Conservation (phyloP, 2,797 vertebrate species). For the Cryptoprocta ferox region DNA sequence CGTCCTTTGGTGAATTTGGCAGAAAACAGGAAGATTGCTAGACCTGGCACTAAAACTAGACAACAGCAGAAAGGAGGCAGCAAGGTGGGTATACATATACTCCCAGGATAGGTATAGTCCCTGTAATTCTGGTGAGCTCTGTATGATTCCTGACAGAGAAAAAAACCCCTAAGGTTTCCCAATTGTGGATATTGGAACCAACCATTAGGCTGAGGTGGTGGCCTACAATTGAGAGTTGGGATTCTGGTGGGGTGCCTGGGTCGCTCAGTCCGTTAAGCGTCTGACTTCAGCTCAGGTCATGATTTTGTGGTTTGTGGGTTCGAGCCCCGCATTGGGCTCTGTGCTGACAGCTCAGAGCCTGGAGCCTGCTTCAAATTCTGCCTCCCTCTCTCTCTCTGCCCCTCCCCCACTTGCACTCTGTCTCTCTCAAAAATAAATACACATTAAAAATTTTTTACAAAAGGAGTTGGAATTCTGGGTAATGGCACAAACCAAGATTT, state of each 20-base stretch:
- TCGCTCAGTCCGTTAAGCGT: too few relatives aligned
- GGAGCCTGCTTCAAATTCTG: too few relatives aligned
- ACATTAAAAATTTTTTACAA: too few relatives aligned
- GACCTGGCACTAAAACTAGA: neutral
- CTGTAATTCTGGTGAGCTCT: neutral
- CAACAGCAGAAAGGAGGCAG: neutral
- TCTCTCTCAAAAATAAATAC: too few relatives aligned
- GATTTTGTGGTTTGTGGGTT: too few relatives aligned
- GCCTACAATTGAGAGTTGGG: neutral
- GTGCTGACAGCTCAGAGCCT: too few relatives aligned
- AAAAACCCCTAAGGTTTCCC: neutral
- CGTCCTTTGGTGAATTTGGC: neutral
- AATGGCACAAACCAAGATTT: neutral
- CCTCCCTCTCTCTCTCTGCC: too few relatives aligned
- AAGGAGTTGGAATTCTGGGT: neutral
- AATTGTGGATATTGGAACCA: neutral
- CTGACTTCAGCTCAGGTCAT: too few relatives aligned
- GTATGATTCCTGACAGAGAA: neutral
- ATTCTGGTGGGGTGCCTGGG: neutral
- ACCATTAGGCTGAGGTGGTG: neutral
- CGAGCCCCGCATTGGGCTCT: too few relatives aligned
- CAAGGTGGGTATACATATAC: neutral
- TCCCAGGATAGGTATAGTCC: neutral
- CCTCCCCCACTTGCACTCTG: too few relatives aligned
- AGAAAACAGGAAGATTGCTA: neutral